Percentiles rank a stretch among this genome's conserved stretches.
Conservation (phyloP, 2,888 invertebrate species). For the Helobdella robusta region DNA sequence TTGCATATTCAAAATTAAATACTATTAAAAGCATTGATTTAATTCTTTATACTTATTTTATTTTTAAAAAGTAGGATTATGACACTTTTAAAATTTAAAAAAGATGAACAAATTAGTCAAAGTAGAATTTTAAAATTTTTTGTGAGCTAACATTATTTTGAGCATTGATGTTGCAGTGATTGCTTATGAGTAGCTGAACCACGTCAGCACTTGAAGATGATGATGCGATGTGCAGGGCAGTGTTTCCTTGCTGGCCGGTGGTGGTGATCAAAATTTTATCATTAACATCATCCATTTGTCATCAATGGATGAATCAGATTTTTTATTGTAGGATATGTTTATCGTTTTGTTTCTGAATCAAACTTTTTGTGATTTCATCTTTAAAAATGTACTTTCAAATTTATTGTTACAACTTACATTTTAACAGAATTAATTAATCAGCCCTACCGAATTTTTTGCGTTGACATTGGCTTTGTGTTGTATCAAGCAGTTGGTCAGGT, state of each 20-base stretch:
- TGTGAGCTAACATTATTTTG: slow-evolving; percentile 60
- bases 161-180: slow-evolving; percentile 66
- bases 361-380: too few relatives aligned
- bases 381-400: too few relatives aligned
- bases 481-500: slow-evolving; percentile 90
- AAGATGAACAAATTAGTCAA: too few relatives aligned
- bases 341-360: too few relatives aligned
- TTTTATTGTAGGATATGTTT: too few relatives aligned
- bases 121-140: not conserved
- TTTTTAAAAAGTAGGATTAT: too few relatives aligned
- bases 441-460: slow-evolving; percentile 46
- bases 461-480: slow-evolving; percentile 51
- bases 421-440: not conserved
- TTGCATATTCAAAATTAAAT: not conserved
- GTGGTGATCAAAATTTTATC: not conserved
- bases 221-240: slow-evolving; percentile 89
- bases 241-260: slow-evolving; percentile 69
- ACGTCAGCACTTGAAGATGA: slow-evolving; percentile 95
- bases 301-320: not conserved
- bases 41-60: not conserved
- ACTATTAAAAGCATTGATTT: not conserved
- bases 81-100: too few relatives aligned
- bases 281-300: not conserved
- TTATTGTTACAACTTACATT: too few relatives aligned
- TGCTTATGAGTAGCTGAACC: slow-evolving; percentile 79